Base-by-base conservation (phyloP, 2,888 invertebrate species). In the Leptopilina syphax region DNA sequence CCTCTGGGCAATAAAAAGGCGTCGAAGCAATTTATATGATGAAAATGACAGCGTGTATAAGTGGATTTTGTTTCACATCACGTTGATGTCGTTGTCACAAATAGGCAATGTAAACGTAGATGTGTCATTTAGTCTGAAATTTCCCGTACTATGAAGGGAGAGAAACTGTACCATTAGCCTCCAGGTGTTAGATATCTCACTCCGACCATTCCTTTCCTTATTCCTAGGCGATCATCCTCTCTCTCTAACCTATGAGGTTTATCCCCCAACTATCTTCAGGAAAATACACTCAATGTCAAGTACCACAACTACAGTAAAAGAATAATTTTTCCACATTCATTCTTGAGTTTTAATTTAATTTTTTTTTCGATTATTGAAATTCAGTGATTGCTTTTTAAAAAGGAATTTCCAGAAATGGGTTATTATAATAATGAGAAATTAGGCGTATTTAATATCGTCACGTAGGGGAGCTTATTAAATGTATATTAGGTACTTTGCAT, bases 181-280 rank as follows among this genome's bases (percentile, higher is more conserved):
- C 87, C 90, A 90, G 90, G 89, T 90, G 89, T 86, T 85, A 88
- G 86, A 84, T 89, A 87, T 90, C 89, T 85, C 90, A 89, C 85
- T 85, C 86, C 81, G 67, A 76, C 85, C 85, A 81, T 81, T 79
- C 84, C 83, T 84, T 83, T 50, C 84, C 82, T 80, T 78, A 78
- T 86, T 85, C 44, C 81, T 81, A 65, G 73, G 77, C 84, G 87
- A 89, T 89, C 89, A 85, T 86, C 85, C 83, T 85, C 85, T 83
- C 85, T 34, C 85, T 89, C 89, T 86, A 87, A 88, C 86, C 86
- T 63, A 77, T 80, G 83, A 50, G 10, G 82, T 80, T 82, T 81
- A 85, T 84, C 83, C 83, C 82, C 83, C 2, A 24, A 44, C 57
- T 66, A 34, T 73, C 54, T 73, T 18, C 57, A 41, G 9, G 57